A percentile compares a stretch with the other conserved stretches of the same genome.
Conservation (phyloP, 2,888 invertebrate genomes). For the Orchesellides sinensis region DNA sequence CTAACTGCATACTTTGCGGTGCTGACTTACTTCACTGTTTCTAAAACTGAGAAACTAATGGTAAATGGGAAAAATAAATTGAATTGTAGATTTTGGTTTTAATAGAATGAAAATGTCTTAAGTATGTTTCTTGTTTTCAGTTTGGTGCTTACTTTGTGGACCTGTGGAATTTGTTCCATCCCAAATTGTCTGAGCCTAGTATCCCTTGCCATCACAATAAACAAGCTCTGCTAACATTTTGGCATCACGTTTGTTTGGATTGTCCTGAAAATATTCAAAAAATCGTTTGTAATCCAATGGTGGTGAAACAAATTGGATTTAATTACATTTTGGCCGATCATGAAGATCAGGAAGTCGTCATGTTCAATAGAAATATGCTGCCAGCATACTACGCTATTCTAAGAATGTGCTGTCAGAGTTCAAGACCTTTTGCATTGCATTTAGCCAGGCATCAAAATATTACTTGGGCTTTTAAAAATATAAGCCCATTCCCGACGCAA, state of each 20-base stretch:
- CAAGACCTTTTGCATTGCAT: conserved; percentile 89
- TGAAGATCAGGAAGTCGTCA: conserved; percentile 96
- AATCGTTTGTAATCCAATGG: conserved; percentile 90
- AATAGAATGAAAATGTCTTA: conserved; percentile 10
- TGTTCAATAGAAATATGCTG: conserved; percentile 95
- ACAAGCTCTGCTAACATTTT: conserved; percentile 93
- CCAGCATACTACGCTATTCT: conserved; percentile 94
- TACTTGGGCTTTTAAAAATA: conserved; percentile 97
- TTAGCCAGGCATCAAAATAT: conserved; percentile 96
- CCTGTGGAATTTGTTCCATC: conserved; percentile 96
- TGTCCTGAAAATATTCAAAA: conserved; percentile 95
- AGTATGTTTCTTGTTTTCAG: conserved; percentile 79
- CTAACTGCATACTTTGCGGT: conserved; percentile 95
- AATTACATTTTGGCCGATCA: conserved; percentile 98
- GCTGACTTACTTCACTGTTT: conserved; percentile 93
- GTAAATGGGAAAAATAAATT: conserved; percentile 78
- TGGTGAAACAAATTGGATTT: conserved; percentile 96
- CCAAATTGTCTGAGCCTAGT: conserved; percentile 94
- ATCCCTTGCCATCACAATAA: conserved; percentile 97
- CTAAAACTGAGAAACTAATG: conserved; percentile 94
- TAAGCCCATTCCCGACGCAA: conserved; percentile 96
- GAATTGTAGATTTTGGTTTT: conserved; percentile 16
- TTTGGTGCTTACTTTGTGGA: conserved; percentile 95
- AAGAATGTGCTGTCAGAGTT: conserved; percentile 93
- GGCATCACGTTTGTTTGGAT: conserved; percentile 95